phyloP scores from a whole-genome alignment of 2,888 invertebrate genomes.

The Ecliptopera silaceata region DNA sequence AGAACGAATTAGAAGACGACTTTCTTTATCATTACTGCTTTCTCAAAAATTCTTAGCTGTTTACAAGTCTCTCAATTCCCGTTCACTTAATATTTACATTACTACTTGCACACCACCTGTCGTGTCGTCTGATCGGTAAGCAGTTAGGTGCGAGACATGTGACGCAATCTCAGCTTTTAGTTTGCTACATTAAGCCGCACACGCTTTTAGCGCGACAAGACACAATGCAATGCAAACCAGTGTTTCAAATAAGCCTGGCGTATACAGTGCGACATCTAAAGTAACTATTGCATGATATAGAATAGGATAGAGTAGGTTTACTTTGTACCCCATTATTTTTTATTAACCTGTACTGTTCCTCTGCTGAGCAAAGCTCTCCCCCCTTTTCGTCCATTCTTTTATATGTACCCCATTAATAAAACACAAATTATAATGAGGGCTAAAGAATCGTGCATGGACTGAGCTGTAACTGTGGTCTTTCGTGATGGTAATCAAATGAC shows the following conservation, averaged over 20 bases:
- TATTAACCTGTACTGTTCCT: no score
- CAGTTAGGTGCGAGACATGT: constrained; percentile 23
- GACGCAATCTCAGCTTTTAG: constrained; percentile 44
- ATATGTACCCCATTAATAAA: no score
- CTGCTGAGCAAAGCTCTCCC: no score
- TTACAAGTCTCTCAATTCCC: neutral
- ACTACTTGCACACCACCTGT: constrained; percentile 13
- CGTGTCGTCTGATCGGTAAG: constrained; percentile 17
- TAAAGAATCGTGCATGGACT: no score
- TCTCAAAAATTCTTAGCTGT: neutral
- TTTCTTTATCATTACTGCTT: neutral
- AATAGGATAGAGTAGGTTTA: no score
- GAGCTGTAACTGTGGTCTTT: no score
- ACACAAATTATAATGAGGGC: no score
- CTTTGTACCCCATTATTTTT: no score
- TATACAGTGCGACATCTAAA: neutral
- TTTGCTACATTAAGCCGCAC: constrained; percentile 41
- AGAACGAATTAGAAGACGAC: no score
- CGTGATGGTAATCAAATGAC: no score
- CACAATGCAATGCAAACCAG: neutral
- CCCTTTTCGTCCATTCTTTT: no score
- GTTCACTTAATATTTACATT: neutral
- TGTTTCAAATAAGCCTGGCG: neutral
- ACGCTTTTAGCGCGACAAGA: constrained; percentile 45
- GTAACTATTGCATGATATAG: no score